Evolutionary conservation across 2,113 vertebrate genomes (phyloP), one percentile per base, ranked within the genome.

Genomic region (Nannospalax galili): DNA sequence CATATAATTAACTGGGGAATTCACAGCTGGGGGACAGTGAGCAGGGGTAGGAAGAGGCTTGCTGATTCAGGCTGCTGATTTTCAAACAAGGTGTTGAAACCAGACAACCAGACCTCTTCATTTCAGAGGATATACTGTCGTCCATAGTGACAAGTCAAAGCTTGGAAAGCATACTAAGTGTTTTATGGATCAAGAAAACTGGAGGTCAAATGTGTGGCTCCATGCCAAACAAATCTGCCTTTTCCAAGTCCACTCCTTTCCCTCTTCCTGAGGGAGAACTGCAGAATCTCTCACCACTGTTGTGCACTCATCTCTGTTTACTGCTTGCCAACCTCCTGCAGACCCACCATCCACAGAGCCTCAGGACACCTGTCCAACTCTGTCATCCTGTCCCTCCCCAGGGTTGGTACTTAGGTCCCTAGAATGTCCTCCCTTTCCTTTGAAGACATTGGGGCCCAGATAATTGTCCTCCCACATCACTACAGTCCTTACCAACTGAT

Each of bases 1-100:
- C 96, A 24, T 97, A 73, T 97, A 97, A 98, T 98, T 98, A 97
- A 92, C 94, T 93, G 45, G 89, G 91, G 97, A 97, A 96, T 96
- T 94, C 96, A 92, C 96, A 96, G 96, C 95, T 96, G 96, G 86
- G 93, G 96, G 95, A 95, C 96, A 90, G 95, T 89, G 93, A 0
- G 1, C 48, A 42, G 79, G n/a, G n/a, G 70, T 92, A 94, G 93
- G 95, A 87, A 82, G 89, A 90, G 96, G 91, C 96, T 94, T 97
- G 96, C 93, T 42, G 15, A 90, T 85, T 97, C 97, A 94, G 94
- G 93, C 87, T 93, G 86, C 90, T 95, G 95, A 81, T 65, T 97
- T 96, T 95, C 93, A 96, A 87, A 85, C 62, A 93, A 93, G 92
- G 96, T 85, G 87, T 96, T 93, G 96, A 97, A 94, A 94, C 84